Evolutionary conservation across 1,140 invertebrate genomes (phyloP), one percentile per base, ranked within the genome.

Genomic region (Drosophila kikkawai): DNA sequence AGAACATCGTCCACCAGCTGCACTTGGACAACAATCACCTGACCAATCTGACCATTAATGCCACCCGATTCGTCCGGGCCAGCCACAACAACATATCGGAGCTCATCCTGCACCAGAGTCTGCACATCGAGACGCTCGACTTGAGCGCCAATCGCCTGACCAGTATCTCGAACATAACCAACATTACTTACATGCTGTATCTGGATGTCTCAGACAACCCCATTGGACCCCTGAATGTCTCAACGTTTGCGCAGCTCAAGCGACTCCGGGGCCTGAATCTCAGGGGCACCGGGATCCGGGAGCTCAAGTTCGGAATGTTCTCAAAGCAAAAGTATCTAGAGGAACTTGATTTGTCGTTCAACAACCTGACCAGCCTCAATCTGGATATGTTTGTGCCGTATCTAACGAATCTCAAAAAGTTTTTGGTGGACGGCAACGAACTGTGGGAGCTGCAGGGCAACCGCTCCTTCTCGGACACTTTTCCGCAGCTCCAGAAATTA

Each of bases 371-470:
- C 37, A 61, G 48, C 22, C 76, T 93, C 19, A 93, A 93, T 76
- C 57, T 93, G 76, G 86, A 93, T 50, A 58, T 93, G 8, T 93
- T 93, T 67, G 82, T 92, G 56, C 92, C 92, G 12, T 91, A 93
- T 42, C 26, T 93, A 37, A 61, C 50, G 6, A 92, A 91, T n/a
- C 44, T 93, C 0, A 76, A 80, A 37, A 74, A 88, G 60, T 90
- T 93, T 34, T 78, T 77, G 26, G 71, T 93, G 9, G 92, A 93
- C 45, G 92, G 90, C 15, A 93, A 93, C 51, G 65, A 67, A 11
- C 51, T 93, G 7, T 69, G 29, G 3, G 92, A 93, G 36, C 65
- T 93, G 29, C 75, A 88, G 8, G 92, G 91, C n/a, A 87, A 80
- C 60, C 78, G 75, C 13, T 73, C 68, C 4, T 91, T 93, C 37